Evolutionary conservation across 1,140 invertebrate genomes (phyloP), one percentile per base, ranked within the genome.

Genomic region (Lerema accius): DNA sequence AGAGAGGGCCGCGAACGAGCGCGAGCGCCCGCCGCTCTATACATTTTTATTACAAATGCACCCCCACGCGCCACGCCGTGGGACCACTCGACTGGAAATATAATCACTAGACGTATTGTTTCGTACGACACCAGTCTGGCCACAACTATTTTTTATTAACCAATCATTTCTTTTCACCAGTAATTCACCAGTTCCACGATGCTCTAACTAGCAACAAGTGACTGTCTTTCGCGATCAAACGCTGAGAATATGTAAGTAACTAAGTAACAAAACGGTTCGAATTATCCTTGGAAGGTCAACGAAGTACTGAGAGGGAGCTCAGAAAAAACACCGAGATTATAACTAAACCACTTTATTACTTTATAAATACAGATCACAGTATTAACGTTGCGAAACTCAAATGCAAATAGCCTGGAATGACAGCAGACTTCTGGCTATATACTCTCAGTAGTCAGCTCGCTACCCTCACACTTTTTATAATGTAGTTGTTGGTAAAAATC

Each of bases 41-140:
- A 79, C 72, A 77, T 73, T 84, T 87, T 86, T 86, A 89, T 82
- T 80, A 70, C 75, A 51, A 69, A 64, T 63, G 69, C 80, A 78
- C 80, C 79, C 80, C 80, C 55, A 59, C 81, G 79, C 79, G 71
- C 61, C 67, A 70, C 62, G 64, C 71, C 42, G 48, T 72, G 72
- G 65, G 72, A 80, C 76, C 80, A 83, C 82, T 86, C 83, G 64
- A 80, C 77, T 80, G 76, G 69, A 81, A 84, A 84, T 82, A 86
- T 83, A 86, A 90, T 87, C 82, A 82, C 75, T 80, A 76, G 70
- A 76, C 72, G 69, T 73, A 80, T 80, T 76, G 73, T 79, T 84
- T 79, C 72, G 70, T 69, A 70, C 65, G 70, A 71, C 67, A 63
- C 64, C 64, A 63, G 42, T 58, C 53, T 71, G 39, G 49, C 71